These are phyloP conservation scores for Zoanthus gigantus DNA, from an alignment of 92 coral and sea anemone genomes.

Conservation along the genomic window DNA sequence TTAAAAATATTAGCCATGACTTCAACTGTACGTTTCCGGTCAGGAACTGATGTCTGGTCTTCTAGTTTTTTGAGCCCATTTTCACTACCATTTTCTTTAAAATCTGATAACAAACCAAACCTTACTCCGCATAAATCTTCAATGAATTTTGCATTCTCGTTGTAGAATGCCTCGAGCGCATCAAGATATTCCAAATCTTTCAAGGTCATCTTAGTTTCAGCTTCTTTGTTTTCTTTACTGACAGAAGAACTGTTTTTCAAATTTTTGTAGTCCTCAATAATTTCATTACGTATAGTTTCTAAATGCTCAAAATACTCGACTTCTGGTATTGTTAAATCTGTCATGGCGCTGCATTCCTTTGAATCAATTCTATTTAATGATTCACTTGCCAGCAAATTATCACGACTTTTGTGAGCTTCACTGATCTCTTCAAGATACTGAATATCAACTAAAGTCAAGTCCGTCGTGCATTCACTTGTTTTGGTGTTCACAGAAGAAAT, in stretches of 20 bases:
- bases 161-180: conserved; percentile 14
- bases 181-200: conserved; percentile 45
- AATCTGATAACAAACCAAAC: neutral
- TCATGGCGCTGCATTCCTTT: conserved; percentile 56
- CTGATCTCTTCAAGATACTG: conserved; percentile 55
- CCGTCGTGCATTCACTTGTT: conserved; percentile 48
- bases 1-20: conserved; percentile 52
- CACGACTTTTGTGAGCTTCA: conserved; percentile 44
- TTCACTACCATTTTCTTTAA: neutral
- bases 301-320: conserved; percentile 75
- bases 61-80: neutral
- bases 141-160: conserved; percentile 9
- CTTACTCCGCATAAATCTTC: conserved; percentile 14
- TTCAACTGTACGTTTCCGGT: conserved; percentile 43
- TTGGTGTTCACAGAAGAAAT: conserved; percentile 25
- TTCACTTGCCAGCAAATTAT: neutral
- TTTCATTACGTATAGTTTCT: conserved; percentile 65
- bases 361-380: conserved; percentile 38
- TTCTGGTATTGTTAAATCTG: conserved; percentile 72
- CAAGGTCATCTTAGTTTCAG: conserved; percentile 61
- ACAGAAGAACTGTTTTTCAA: conserved; percentile 48
- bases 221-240: conserved; percentile 37
- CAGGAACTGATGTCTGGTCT: neutral
- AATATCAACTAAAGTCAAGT: conserved; percentile 60
- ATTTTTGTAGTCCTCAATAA: conserved; percentile 60